Evolutionary conservation across 23 tunicate genomes (phyloP).

Genomic region (Ascidia mentula): DNA sequence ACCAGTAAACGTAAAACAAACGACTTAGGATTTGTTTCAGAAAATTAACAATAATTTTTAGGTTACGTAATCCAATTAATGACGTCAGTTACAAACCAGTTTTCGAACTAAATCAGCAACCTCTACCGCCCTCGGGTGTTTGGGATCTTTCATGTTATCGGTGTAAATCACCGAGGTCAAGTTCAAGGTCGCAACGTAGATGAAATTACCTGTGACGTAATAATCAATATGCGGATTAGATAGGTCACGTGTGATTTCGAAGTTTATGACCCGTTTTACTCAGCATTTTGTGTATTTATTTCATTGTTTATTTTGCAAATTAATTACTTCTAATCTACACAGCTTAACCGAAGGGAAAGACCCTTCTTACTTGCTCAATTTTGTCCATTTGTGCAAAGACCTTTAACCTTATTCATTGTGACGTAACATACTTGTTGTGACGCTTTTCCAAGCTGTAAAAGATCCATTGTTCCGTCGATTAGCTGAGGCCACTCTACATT

Average conservation of each 20-base stretch:
- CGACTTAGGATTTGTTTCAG: too few species aligned
- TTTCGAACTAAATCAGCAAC: slow-evolving; percentile 7
- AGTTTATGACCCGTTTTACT: too few species aligned
- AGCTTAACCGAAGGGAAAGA: background rate
- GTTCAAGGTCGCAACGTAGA: slow-evolving; percentile 48
- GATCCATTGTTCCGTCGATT: slow-evolving; percentile 37
- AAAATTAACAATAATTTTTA: too few species aligned
- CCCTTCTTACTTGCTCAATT: too few species aligned
- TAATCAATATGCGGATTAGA: background rate
- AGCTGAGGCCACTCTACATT: slow-evolving; percentile 71
- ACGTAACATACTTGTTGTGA: slow-evolving; percentile 74
- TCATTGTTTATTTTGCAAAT: too few species aligned
- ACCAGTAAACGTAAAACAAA: too few species aligned
- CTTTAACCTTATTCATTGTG: too few species aligned
- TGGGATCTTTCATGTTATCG: background rate
- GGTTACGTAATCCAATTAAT: too few species aligned
- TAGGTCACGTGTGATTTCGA: background rate
- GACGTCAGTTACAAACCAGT: slow-evolving; percentile 18
- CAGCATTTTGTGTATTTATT: too few species aligned
- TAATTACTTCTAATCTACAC: background rate
- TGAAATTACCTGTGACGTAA: slow-evolving; percentile 43
- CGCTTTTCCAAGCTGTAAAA: slow-evolving; percentile 52
- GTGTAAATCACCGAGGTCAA: slow-evolving; percentile 36
- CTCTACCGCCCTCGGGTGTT: slow-evolving; percentile 13
- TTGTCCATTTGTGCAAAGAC: too few species aligned